Conservation (phyloP, 2,888 invertebrate species). For the Yponomeuta cagnagella region DNA sequence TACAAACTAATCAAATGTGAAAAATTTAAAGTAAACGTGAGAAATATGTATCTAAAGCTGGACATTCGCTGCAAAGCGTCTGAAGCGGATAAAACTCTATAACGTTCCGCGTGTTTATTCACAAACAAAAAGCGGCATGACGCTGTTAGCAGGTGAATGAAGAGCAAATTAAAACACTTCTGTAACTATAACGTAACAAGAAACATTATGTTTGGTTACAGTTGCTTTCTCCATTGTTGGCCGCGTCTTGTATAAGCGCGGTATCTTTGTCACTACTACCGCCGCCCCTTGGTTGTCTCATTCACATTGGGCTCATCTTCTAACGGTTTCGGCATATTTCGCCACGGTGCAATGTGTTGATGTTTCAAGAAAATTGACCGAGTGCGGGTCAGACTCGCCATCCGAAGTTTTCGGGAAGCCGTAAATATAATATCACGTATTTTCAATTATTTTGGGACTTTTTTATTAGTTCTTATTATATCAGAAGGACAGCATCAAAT, state of each 20-base stretch:
- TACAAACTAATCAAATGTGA: no score
- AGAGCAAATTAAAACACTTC: not conserved
- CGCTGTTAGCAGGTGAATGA: not conserved
- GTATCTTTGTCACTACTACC: not conserved
- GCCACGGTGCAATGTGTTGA: not conserved
- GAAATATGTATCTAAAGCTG: no score
- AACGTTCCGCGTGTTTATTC: no score
- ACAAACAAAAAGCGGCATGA: not conserved
- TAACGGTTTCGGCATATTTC: not conserved
- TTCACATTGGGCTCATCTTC: not conserved
- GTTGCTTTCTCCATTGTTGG: conserved; percentile 1
- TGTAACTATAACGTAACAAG: not conserved
- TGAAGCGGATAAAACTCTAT: no score
- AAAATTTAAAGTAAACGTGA: no score
- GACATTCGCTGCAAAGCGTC: no score
- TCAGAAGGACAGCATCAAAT: no score
- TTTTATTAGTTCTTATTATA: no score
- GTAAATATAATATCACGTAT: not conserved
- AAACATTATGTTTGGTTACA: not conserved
- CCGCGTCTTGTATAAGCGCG: not conserved
- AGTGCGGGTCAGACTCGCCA: not conserved
- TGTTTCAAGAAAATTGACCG: not conserved
- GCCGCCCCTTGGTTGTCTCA: not conserved
- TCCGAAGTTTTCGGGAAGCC: not conserved
- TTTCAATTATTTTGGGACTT: no score